Percentiles rank a stretch among this genome's conserved stretches.
Conservation (phyloP, 2,113 vertebrate species). For the Panurus biarmicus region DNA sequence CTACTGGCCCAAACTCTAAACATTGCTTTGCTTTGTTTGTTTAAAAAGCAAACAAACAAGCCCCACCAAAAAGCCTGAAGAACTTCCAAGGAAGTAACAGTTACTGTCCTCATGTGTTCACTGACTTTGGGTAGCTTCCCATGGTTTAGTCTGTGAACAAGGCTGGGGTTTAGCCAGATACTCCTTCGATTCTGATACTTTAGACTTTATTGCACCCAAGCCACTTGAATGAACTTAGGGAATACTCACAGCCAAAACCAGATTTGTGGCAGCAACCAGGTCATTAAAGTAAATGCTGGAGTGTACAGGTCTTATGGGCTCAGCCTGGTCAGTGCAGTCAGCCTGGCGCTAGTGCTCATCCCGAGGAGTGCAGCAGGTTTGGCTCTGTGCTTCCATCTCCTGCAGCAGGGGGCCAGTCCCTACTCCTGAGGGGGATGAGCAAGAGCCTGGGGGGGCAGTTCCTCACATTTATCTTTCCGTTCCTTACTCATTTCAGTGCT, state of each 20-base stretch:
- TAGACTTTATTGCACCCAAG: neutral
- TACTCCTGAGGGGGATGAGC: neutral
- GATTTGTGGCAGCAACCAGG: neutral
- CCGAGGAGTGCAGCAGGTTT: no score
- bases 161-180: neutral
- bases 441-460: neutral
- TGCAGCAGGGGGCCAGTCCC: neutral
- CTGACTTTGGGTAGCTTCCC: neutral
- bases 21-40: neutral
- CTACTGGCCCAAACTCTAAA: neutral
- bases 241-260: neutral
- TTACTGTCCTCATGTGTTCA: neutral
- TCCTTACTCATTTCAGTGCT: neutral
- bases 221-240: neutral
- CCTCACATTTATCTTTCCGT: fast-evolving
- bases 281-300: neutral
- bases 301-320: fast-evolving
- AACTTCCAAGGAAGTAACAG: neutral
- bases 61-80: neutral
- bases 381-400: neutral
- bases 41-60: neutral
- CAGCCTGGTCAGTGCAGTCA: neutral
- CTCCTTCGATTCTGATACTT: neutral
- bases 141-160: neutral
- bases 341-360: fast-evolving